phyloP scores from a whole-genome alignment of 1,140 invertebrate genomes.

The Antheraea pernyi region DNA sequence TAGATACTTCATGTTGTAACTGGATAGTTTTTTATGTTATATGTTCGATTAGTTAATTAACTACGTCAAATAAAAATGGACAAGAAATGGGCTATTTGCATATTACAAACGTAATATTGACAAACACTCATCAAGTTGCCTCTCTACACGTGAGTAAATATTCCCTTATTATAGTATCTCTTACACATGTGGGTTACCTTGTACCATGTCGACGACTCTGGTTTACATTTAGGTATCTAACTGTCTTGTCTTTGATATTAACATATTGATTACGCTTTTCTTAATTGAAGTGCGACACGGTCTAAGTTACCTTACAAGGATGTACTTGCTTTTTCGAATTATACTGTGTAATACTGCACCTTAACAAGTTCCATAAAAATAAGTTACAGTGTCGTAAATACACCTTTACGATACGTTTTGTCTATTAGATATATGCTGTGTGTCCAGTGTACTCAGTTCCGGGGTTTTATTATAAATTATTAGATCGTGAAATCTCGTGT shows the following conservation, averaged over 20 bases:
- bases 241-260: slow-evolving; percentile 72
- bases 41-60: slow-evolving; percentile 2
- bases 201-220: slow-evolving; percentile 55
- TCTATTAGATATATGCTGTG: slow-evolving; percentile 30
- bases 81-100: slow-evolving; percentile 40
- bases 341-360: slow-evolving; percentile 33
- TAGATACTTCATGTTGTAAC: slow-evolving; percentile 3
- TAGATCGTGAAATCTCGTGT: slow-evolving; percentile 31
- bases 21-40: neutral
- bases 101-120: slow-evolving; percentile 40
- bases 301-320: neutral
- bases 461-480: slow-evolving; percentile 41
- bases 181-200: slow-evolving; percentile 60
- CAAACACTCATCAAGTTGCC: slow-evolving; percentile 50
- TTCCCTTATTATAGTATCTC: slow-evolving; percentile 61
- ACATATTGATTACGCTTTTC: slow-evolving; percentile 71
- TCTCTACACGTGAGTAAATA: slow-evolving; percentile 32
- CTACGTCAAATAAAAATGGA: slow-evolving; percentile 1
- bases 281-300: slow-evolving; percentile 62
- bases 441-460: slow-evolving; percentile 30
- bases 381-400: slow-evolving; percentile 44
- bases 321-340: slow-evolving; percentile 10
- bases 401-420: slow-evolving; percentile 35
- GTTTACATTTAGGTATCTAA: slow-evolving; percentile 64
- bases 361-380: slow-evolving; percentile 36